A percentile compares a stretch with the other conserved stretches of the same genome.
Evolutionary conservation across 1,140 invertebrate genomes (phyloP).

Genomic region (Chironomus tepperi): DNA sequence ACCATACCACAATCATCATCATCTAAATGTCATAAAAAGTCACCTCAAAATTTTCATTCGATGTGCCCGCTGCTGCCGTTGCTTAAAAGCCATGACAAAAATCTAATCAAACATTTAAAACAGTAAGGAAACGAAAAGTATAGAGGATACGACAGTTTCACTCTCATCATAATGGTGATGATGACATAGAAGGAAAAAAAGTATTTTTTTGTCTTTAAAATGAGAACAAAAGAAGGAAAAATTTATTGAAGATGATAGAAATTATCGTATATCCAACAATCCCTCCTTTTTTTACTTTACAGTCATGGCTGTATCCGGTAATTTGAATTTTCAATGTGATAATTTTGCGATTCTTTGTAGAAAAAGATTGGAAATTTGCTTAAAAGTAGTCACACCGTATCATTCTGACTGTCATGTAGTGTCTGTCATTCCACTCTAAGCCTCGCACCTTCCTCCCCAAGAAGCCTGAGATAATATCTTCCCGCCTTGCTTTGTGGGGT

Average conservation of each 20-base stretch:
- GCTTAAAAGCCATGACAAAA: conserved; percentile 6
- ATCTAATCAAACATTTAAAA: conserved; percentile 14
- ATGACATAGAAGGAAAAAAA: background rate
- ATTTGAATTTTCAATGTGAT: background rate
- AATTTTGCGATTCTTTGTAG: no score
- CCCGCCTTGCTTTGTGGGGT: no score
- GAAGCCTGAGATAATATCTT: no score
- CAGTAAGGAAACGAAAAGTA: background rate
- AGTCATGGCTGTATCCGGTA: background rate
- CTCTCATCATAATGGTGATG: background rate
- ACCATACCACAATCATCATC: background rate
- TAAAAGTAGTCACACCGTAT: no score
- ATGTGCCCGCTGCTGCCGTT: background rate
- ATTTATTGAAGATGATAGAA: conserved; percentile 8
- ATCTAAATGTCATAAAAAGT: background rate
- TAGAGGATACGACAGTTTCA: no score
- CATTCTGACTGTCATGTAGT: no score
- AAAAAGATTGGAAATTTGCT: no score
- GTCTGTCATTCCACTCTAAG: no score
- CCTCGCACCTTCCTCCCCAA: no score
- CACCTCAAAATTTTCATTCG: background rate
- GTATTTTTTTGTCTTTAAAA: no score
- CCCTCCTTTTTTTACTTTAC: background rate
- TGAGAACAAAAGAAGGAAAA: background rate
- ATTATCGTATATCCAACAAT: background rate